Conservation (phyloP, 2,797 vertebrate species). For the Lateolabrax maculatus region DNA sequence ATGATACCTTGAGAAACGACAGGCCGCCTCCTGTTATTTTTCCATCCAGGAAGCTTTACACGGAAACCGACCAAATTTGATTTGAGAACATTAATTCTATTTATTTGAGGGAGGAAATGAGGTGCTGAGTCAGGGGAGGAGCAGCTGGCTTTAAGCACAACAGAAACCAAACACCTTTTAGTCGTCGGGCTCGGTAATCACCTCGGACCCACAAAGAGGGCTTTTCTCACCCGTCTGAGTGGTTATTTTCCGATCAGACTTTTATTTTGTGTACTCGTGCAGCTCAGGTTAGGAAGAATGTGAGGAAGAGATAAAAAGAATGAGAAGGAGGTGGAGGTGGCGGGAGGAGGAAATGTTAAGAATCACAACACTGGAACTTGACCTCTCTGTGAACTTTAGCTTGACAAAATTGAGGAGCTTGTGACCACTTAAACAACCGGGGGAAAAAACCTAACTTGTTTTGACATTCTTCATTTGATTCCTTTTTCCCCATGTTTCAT, state of each 20-base stretch:
- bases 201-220: conserved; percentile 66
- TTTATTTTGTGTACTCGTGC: conserved; percentile 65
- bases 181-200: conserved; percentile 67
- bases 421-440: conserved; percentile 12
- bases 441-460: neutral
- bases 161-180: conserved; percentile 75
- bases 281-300: conserved; percentile 65
- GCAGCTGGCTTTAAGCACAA: conserved; percentile 66
- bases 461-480: neutral
- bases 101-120: conserved; percentile 81
- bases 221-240: conserved; percentile 56
- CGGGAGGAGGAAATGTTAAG: conserved; percentile 61
- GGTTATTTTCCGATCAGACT: conserved; percentile 71
- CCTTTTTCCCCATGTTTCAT: neutral
- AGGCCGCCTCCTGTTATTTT: conserved; percentile 71
- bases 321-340: conserved; percentile 35
- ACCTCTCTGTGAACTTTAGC: conserved; percentile 76
- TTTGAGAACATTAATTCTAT: conserved; percentile 78
- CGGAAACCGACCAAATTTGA: conserved; percentile 69
- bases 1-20: conserved; percentile 53
- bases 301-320: conserved; percentile 45
- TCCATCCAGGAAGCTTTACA: conserved; percentile 69
- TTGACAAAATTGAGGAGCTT: conserved; percentile 28
- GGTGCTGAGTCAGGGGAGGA: conserved; percentile 73
- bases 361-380: conserved; percentile 74